phyloP scores from a whole-genome alignment of 2,797 vertebrate genomes.

The Oreochromis mossambicus region DNA sequence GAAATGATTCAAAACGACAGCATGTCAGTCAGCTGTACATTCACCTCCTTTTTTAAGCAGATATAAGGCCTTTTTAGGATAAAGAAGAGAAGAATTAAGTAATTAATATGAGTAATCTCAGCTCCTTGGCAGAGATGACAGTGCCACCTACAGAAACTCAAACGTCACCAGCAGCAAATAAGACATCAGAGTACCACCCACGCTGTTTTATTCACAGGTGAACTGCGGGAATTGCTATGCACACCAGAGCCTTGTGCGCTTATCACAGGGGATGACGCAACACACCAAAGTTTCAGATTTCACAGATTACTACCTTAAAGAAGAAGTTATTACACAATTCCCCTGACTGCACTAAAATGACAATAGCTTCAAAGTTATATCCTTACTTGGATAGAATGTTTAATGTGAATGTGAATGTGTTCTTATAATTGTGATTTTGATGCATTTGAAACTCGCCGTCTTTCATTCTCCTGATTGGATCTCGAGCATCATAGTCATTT shows the following conservation, averaged over 20 bases:
- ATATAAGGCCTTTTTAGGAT: background rate
- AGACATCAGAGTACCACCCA: background rate
- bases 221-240: background rate
- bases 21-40: background rate
- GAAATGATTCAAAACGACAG: background rate
- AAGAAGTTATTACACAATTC: background rate
- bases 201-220: conserved; percentile 1
- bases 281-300: background rate
- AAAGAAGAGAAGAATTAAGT: background rate
- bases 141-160: conserved; percentile 15
- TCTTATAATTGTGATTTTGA: background rate
- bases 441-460: background rate
- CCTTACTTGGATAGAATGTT: background rate
- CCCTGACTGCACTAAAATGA: background rate
- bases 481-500: background rate
- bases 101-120: background rate
- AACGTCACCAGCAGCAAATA: background rate
- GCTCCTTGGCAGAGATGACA: background rate
- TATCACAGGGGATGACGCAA: background rate
- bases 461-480: background rate
- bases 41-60: background rate
- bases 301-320: background rate
- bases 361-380: background rate
- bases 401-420: background rate
- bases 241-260: background rate